Evolutionary conservation across 2,113 vertebrate genomes (phyloP).

Genomic region (Plectropomus leopardus): DNA sequence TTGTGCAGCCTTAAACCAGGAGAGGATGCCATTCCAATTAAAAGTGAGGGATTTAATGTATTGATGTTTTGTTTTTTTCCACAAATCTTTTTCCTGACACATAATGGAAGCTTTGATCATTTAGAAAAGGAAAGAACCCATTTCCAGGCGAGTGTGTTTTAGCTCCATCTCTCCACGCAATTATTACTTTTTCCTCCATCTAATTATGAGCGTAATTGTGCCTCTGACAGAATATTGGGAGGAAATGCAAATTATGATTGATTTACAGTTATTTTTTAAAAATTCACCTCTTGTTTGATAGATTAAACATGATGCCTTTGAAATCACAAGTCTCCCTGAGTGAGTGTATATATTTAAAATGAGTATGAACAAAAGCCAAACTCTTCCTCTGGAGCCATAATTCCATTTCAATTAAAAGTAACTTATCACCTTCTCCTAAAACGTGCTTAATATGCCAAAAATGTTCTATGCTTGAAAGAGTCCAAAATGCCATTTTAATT

Average conservation of each 20-base stretch:
- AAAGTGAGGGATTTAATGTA: conserved; percentile 71
- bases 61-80: conserved; percentile 60
- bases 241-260: conserved; percentile 88
- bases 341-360: conserved; percentile 83
- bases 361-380: conserved; percentile 94
- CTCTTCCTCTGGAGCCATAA: conserved; percentile 97
- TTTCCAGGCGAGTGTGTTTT: conserved; percentile 88
- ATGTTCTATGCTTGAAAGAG: conserved; percentile 97
- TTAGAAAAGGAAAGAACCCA: conserved; percentile 90
- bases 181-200: conserved; percentile 92
- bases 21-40: conserved; percentile 94
- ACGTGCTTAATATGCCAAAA: conserved; percentile 98
- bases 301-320: conserved; percentile 54
- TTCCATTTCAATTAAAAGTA: conserved; percentile 99
- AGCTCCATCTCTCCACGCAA: conserved; percentile 49
- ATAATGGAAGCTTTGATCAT: conserved; percentile 88
- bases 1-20: conserved; percentile 48
- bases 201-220: conserved; percentile 95
- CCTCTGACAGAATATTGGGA: conserved; percentile 88
- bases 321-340: conserved; percentile 9
- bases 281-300: conserved; percentile 95
- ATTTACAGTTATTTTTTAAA: conserved; percentile 91
- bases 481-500: conserved; percentile 97
- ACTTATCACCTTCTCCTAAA: conserved; percentile 99
- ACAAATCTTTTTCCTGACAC: conserved; percentile 78